These are phyloP conservation scores for Vanessa tameamea DNA, from an alignment of 1,140 invertebrate genomes.

Conservation along the genomic window DNA sequence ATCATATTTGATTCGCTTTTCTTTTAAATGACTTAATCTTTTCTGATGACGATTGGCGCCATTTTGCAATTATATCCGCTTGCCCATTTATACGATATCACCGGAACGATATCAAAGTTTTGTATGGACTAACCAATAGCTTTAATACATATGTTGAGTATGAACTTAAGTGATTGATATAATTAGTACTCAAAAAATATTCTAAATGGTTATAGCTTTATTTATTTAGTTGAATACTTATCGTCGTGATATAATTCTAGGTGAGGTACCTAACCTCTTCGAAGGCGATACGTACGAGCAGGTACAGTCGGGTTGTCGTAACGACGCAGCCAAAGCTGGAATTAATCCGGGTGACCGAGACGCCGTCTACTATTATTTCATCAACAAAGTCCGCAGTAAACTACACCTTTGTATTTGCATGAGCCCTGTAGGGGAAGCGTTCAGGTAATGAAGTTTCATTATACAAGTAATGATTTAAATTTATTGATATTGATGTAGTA, in stretches of 20 bases:
- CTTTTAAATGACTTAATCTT: too few relatives aligned
- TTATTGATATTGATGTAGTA: constrained; percentile 5
- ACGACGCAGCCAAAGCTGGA: constrained; percentile 86
- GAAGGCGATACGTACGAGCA: constrained; percentile 92
- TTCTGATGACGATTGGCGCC: too few relatives aligned
- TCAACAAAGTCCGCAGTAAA: constrained; percentile 89
- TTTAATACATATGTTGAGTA: too few relatives aligned
- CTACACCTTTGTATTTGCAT: constrained; percentile 93
- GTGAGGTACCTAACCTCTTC: constrained; percentile 92
- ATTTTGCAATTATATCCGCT: background rate
- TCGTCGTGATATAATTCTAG: constrained; percentile 52
- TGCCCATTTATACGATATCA: too few relatives aligned
- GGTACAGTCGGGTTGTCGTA: constrained; percentile 86
- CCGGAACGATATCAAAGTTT: background rate
- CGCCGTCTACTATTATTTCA: constrained; percentile 90
- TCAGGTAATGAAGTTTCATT: constrained; percentile 79
- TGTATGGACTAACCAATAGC: background rate
- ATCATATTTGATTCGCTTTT: background rate
- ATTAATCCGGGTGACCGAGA: constrained; percentile 83
- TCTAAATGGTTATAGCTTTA: too few relatives aligned
- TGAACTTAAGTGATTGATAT: too few relatives aligned
- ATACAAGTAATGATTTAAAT: too few relatives aligned
- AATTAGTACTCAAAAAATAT: too few relatives aligned
- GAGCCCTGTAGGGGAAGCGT: constrained; percentile 93
- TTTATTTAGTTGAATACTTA: too few relatives aligned